These are phyloP conservation scores for Trogon surrucura DNA, from an alignment of 2,113 vertebrate species.

Conservation along the genomic window DNA sequence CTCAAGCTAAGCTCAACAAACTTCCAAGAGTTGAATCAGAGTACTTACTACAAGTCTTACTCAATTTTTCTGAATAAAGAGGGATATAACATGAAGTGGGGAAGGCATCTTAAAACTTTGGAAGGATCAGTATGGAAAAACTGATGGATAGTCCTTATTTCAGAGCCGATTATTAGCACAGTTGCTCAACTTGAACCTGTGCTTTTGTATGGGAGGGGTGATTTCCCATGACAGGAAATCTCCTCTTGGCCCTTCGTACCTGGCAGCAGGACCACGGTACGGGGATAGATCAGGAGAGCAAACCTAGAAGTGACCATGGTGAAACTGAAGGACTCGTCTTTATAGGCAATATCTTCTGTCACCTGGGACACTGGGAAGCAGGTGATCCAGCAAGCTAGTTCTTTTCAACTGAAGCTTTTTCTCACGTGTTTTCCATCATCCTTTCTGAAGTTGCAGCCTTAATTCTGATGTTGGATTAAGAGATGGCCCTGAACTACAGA, in stretches of 20 bases:
- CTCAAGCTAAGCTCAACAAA: neutral
- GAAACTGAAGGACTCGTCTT: neutral
- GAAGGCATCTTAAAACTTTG: neutral
- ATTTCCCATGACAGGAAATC: neutral
- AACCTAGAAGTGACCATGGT: rapidly evolving
- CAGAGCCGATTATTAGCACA: neutral
- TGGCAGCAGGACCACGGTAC: neutral
- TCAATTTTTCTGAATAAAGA: neutral
- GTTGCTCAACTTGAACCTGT: neutral
- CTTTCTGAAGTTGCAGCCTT: neutral
- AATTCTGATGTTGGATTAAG: neutral
- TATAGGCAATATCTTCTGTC: neutral
- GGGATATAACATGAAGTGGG: neutral
- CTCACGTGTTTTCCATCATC: neutral
- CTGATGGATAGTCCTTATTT: neutral
- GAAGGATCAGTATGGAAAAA: neutral
- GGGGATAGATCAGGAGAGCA: neutral
- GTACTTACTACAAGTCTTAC: neutral
- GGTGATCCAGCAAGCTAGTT: neutral
- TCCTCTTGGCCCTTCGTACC: neutral
- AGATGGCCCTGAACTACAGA: neutral
- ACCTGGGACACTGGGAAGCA: neutral
- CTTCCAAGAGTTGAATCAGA: neutral
- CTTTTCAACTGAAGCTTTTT: neutral
- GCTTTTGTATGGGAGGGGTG: neutral